Percentiles rank a stretch among this genome's conserved stretches.
phyloP scores from a whole-genome alignment of 1,140 invertebrate genomes.

The Eurosta solidaginis region DNA sequence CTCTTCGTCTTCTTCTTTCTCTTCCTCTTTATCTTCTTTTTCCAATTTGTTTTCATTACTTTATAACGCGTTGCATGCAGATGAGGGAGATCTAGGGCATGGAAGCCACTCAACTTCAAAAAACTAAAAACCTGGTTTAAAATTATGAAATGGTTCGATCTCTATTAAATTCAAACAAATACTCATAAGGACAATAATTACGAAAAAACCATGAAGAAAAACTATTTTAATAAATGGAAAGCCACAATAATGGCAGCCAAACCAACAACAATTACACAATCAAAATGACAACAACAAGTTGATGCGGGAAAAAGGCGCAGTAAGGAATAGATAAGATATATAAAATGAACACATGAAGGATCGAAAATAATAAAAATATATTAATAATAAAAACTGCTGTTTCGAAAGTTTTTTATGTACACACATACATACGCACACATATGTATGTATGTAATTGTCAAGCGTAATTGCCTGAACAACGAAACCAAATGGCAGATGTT shows the following conservation, averaged over 20 bases:
- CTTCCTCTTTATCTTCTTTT: too few relatives aligned
- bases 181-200: slow-evolving; percentile 6
- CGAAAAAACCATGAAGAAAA: not conserved
- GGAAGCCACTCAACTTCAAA: too few relatives aligned
- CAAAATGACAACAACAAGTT: not conserved
- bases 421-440: not conserved
- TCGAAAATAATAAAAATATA: not conserved
- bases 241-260: not conserved
- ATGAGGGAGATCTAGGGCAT: too few relatives aligned
- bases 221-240: not conserved
- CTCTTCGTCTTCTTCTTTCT: too few relatives aligned
- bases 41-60: too few relatives aligned
- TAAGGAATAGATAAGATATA: too few relatives aligned
- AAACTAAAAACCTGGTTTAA: too few relatives aligned
- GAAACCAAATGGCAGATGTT: slow-evolving; percentile 6
- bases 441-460: not conserved
- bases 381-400: slow-evolving; percentile 18
- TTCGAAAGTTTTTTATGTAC: not conserved
- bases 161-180: too few relatives aligned
- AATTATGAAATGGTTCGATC: too few relatives aligned
- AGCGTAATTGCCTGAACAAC: not conserved
- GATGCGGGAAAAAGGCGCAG: not conserved
- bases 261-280: not conserved
- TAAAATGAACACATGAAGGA: not conserved
- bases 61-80: too few relatives aligned